Evolutionary conservation across 2,888 invertebrate species (phyloP).

Genomic region (Heteropelma amictum): DNA sequence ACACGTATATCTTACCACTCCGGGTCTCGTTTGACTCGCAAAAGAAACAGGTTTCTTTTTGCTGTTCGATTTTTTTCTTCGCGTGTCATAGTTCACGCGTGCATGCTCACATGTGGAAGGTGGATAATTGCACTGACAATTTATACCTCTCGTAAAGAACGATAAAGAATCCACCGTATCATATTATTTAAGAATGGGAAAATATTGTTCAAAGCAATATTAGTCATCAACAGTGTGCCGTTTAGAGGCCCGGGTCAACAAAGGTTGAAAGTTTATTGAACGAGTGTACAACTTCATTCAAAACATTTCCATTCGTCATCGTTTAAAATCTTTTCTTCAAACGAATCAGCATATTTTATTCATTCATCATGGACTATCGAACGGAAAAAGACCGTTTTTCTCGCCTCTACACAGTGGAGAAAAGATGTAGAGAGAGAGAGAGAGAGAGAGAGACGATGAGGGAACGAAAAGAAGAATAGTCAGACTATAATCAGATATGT

Average conservation of each 20-base stretch:
- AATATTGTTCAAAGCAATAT: too few species aligned
- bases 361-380: conserved; percentile 62
- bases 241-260: too few species aligned
- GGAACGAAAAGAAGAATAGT: not conserved
- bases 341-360: conserved; percentile 56
- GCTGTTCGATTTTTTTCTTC: too few species aligned
- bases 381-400: conserved; percentile 27
- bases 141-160: too few species aligned
- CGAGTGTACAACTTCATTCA: too few species aligned
- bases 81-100: too few species aligned
- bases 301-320: not conserved
- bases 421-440: not conserved
- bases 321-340: conserved; percentile 17
- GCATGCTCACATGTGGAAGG: too few species aligned
- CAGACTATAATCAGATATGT: not conserved
- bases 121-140: too few species aligned
- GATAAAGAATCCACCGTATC: too few species aligned
- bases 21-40: conserved; percentile 2
- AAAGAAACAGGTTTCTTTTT: not conserved
- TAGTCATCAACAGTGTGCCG: too few species aligned
- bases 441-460: not conserved
- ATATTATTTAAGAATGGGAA: too few species aligned
- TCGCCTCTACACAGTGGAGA: not conserved
- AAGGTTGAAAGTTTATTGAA: too few species aligned
- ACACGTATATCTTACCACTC: conserved; percentile 7